phyloP scores from a whole-genome alignment of 2,113 vertebrate species.

The Hassar affinis region DNA sequence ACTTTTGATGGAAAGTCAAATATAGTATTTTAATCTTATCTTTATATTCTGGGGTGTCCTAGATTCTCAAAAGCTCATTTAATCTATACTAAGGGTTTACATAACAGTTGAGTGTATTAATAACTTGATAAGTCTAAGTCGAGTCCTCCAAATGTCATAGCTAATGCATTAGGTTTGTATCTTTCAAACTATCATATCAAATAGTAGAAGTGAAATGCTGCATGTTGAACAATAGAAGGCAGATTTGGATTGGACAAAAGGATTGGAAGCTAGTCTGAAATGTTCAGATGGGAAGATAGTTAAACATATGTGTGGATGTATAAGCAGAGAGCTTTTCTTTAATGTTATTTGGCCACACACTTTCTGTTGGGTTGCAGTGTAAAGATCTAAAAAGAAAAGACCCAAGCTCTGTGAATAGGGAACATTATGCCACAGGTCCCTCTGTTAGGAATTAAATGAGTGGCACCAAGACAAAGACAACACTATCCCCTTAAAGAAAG shows the following conservation, averaged over 20 bases:
- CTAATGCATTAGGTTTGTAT: constrained; percentile 1
- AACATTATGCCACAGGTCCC: constrained; percentile 52
- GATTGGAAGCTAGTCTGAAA: background rate
- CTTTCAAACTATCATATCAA: background rate
- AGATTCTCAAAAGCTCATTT: background rate
- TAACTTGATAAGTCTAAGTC: background rate
- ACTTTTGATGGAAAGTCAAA: background rate
- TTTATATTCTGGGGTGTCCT: background rate
- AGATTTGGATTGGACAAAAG: background rate
- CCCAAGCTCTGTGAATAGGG: constrained; percentile 45
- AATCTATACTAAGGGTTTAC: background rate
- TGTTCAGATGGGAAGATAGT: background rate
- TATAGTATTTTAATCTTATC: background rate
- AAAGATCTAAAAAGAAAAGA: constrained; percentile 50
- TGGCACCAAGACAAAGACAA: constrained; percentile 60
- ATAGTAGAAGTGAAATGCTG: background rate
- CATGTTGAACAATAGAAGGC: background rate
- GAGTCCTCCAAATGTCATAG: background rate
- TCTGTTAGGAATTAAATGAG: constrained; percentile 56
- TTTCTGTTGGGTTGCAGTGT: constrained; percentile 23
- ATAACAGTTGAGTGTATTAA: constrained; percentile 31
- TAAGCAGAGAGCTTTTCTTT: background rate
- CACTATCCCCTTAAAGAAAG: constrained; percentile 53
- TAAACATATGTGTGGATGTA: background rate
- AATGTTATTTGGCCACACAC: background rate